Evolutionary conservation across 2,113 vertebrate species (phyloP).

Genomic region (Corydoras sp.): DNA sequence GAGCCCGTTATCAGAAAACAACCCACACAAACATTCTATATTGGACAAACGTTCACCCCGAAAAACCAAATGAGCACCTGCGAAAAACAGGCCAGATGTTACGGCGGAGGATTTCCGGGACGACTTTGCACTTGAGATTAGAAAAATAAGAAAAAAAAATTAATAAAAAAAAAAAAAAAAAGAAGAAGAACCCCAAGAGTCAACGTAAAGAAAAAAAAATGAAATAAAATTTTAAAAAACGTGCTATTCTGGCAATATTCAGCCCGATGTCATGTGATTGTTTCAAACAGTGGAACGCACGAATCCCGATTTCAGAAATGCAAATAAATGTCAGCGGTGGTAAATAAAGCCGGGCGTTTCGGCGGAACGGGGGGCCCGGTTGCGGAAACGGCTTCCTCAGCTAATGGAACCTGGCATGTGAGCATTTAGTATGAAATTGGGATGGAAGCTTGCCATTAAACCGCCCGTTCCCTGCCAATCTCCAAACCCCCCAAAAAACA

Average conservation of each 20-base stretch:
- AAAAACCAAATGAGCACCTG: constrained; percentile 74
- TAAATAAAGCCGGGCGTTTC: background rate
- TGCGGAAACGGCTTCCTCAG: constrained; percentile 29
- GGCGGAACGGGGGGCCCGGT: background rate
- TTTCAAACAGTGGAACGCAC: too few relatives aligned
- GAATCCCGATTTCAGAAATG: too few relatives aligned
- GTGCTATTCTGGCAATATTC: too few relatives aligned
- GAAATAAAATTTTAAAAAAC: background rate
- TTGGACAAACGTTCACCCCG: constrained; percentile 50
- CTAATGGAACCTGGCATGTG: constrained; percentile 41
- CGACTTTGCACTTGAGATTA: background rate
- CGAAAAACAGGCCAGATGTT: constrained; percentile 59
- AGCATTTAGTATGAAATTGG: constrained; percentile 48
- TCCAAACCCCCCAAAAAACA: background rate
- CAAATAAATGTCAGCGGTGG: too few relatives aligned
- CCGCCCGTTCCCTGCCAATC: constrained; percentile 3
- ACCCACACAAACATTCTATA: constrained; percentile 34
- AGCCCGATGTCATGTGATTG: too few relatives aligned
- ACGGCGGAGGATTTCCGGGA: constrained; percentile 36
- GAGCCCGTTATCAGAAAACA: constrained; percentile 54
- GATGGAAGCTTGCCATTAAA: constrained; percentile 37
- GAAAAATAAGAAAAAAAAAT: constrained; percentile 6
- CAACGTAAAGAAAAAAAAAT: constrained; percentile 2
- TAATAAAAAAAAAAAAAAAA: constrained; percentile 13
- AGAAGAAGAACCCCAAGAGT: background rate